Evolutionary conservation across 2,797 vertebrate genomes (phyloP), one percentile per base, ranked within the genome.

Genomic region (Vespertilio murinus): DNA sequence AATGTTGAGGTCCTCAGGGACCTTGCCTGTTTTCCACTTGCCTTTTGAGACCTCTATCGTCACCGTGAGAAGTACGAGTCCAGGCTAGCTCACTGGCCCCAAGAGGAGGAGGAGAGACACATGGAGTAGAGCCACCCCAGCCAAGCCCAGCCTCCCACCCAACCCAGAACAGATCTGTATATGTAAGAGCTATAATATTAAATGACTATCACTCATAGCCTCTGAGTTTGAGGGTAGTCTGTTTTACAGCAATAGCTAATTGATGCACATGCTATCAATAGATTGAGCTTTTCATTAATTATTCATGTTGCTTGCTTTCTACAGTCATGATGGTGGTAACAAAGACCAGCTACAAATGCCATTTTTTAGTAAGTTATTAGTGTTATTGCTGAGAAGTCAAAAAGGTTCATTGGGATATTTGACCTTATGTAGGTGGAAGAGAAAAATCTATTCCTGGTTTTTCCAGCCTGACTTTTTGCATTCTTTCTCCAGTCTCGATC

Each of bases 361-460:
- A 85, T 61, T 61, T 71, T 80, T 84, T 33, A 61, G 54, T 85
- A 91, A 75, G 17, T 47, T 78, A 93, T 54, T 91, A 64, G 78
- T 56, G 2, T 17, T 88, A 69, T 54, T 84, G 14, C 38, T 61
- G 8, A 91, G 69, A 80, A 42, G 14, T 85, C 42, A 20, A 52
- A 71, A 71, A 40, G 10, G 10, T 10, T 79, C 28, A 30, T n/a
- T 59, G 25, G 22, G 8, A 9, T 80, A 25, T 49, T 88, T 79
- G 38, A 70, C 52, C 20, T 52, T 69, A n/a, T 61, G n/a, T 33
- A n/a, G n/a, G 8, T 84, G 35, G 49, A 77, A 18, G 23, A 90
- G 83, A 78, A 84, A 83, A 90, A 79, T 30, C 33, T 75, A 25
- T 35, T 85, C n/a, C 40, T 61, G 28, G 42, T 80, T 84, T 78